phyloP scores from a whole-genome alignment of 2,113 vertebrate species.

The Orcinus orca region DNA sequence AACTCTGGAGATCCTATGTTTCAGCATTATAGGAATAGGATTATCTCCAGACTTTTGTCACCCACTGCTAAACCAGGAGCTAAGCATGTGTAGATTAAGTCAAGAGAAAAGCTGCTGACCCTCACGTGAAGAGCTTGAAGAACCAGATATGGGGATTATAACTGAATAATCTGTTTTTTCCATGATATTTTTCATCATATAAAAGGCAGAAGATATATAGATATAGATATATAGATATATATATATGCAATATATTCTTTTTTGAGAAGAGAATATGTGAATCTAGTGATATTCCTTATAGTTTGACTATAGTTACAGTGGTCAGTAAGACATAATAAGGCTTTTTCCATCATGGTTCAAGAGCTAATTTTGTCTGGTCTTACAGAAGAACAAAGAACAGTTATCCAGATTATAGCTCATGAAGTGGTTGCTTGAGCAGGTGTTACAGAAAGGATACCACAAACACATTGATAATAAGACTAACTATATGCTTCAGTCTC shows the following conservation, averaged over 20 bases:
- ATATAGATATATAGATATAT: not conserved
- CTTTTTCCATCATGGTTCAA: not conserved
- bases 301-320: not conserved
- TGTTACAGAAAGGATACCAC: not conserved
- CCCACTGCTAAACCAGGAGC: not conserved
- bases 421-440: not conserved
- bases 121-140: not conserved
- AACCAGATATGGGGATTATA: not conserved
- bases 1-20: not conserved
- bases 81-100: not conserved
- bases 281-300: not conserved
- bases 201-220: not conserved
- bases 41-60: not conserved
- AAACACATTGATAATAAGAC: not conserved
- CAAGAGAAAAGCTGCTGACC: not conserved
- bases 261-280: not conserved
- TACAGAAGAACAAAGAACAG: not conserved
- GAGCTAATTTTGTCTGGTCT: not conserved
- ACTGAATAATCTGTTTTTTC: not conserved
- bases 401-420: not conserved
- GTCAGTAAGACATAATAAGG: not conserved
- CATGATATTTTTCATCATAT: not conserved
- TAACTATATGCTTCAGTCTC: not conserved
- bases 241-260: not conserved
- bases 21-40: not conserved